Base-by-base conservation (phyloP, 2,888 invertebrate genomes). In the Ceramica pisi region DNA sequence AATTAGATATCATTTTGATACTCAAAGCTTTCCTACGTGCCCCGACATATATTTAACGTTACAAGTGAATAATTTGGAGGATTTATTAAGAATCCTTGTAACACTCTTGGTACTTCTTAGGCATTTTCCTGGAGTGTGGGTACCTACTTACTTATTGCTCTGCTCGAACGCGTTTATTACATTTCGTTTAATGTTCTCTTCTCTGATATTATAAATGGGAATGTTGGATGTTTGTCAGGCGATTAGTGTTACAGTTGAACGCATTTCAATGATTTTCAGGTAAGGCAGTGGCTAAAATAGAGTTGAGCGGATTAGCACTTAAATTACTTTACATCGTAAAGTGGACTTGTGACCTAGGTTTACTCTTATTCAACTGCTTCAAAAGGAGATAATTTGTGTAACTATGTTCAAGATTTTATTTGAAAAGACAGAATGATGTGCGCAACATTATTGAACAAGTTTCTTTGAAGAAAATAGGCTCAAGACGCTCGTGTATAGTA, bases 1-100 rank as follows among this genome's bases (percentile, higher is more conserved):
- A 74, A 75, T 41, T 60, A 44, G n/a, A 64, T 35, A 41, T 48
- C 1, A 50, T 55, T 71, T 74, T 65, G 68, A 78, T 61, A 79
- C 51, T 59, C 46, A 73, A 68, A 73, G 67, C 69, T 78, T 65
- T 70, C 53, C 44, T 74, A 78, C 81, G 81, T 81, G 80, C 78
- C 57, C 14, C 35, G 51, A 81, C 81, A 81, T 81, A 81, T 71
- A 44, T 70, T 66, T 23, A 65, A 65, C 23, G 53, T 50, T 50
- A 56, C 55, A 67, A 48, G 67, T 16, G 59, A 69, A 72, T 77
- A 51, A 73, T 68, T 73, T 73, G 35, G 48, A 69, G 73, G 80
- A 71, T 74, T 77, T 80, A 44, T 80, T 76, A 73, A 60, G 68
- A 66, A 60, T 80, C 62, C 68, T 80, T 59, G 21, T 75, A 26